These are phyloP conservation scores for Catagonus wagneri DNA, from an alignment of 2,113 vertebrate genomes.

Conservation along the genomic window DNA sequence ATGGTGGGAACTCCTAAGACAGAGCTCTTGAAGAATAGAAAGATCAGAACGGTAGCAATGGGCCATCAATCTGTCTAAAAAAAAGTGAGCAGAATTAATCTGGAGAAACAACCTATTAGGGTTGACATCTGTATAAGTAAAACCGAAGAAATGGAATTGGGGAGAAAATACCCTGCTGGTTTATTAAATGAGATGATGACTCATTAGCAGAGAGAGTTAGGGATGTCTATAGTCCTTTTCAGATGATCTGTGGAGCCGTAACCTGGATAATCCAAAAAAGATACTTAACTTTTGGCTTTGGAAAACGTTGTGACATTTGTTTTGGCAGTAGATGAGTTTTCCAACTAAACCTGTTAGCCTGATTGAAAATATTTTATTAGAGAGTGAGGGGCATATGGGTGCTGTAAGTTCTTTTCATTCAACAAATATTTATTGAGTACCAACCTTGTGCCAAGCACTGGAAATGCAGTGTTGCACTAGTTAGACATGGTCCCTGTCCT, in stretches of 20 bases:
- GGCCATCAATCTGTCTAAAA: not conserved
- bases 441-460: not conserved
- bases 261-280: not conserved
- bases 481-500: not conserved
- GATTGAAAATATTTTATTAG: conserved; percentile 35
- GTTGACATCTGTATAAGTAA: conserved; percentile 36
- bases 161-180: conserved; percentile 19
- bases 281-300: conserved; percentile 38
- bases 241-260: not conserved
- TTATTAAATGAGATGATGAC: not conserved
- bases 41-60: not conserved
- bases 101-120: conserved; percentile 25
- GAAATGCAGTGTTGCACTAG: not conserved
- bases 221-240: not conserved
- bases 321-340: conserved; percentile 37
- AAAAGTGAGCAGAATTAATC: conserved; percentile 26
- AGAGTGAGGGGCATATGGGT: not conserved
- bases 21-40: conserved; percentile 31
- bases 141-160: not conserved
- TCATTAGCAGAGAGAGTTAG: not conserved
- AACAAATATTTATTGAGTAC: not conserved
- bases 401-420: not conserved
- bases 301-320: conserved; percentile 46
- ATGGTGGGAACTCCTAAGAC: too few species aligned
- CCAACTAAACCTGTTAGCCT: conserved; percentile 21